A percentile compares a stretch with the other conserved stretches of the same genome.
These are phyloP conservation scores for Zophobas morio DNA, from an alignment of 1,140 invertebrate species.

Conservation along the genomic window DNA sequence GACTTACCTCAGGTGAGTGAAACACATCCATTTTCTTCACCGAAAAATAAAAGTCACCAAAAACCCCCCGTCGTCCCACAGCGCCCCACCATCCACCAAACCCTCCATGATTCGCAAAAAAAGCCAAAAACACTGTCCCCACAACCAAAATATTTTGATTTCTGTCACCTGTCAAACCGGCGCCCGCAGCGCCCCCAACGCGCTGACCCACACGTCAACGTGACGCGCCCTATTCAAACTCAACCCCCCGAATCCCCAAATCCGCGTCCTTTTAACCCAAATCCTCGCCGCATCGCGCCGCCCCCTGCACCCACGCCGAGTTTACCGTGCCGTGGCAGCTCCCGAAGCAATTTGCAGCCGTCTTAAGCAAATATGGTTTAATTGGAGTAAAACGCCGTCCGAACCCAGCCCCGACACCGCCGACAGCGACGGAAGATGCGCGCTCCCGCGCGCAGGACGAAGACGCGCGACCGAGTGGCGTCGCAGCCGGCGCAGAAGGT, in stretches of 20 bases:
- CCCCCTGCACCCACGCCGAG: not conserved
- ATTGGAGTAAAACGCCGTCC: constrained; percentile 20
- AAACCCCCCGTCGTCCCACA: no score
- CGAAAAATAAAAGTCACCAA: no score
- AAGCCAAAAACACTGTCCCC: no score
- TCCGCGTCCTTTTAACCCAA: not conserved
- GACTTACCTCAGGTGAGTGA: no score
- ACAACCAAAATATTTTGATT: no score
- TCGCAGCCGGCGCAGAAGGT: not conserved
- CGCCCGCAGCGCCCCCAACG: no score
- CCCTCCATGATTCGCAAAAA: no score
- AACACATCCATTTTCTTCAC: no score
- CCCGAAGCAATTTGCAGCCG: not conserved
- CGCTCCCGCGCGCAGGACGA: not conserved
- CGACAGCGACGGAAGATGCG: not conserved
- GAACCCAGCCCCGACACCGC: not conserved
- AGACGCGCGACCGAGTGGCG: not conserved
- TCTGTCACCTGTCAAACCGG: no score
- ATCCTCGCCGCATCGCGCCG: not conserved
- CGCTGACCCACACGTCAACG: no score
- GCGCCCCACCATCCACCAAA: no score
- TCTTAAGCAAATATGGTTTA: not conserved
- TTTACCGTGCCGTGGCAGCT: no score
- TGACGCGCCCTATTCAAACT: not conserved
- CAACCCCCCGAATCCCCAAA: not conserved